phyloP scores from a whole-genome alignment of 2,888 invertebrate species.

The Acanthopleura granulata region DNA sequence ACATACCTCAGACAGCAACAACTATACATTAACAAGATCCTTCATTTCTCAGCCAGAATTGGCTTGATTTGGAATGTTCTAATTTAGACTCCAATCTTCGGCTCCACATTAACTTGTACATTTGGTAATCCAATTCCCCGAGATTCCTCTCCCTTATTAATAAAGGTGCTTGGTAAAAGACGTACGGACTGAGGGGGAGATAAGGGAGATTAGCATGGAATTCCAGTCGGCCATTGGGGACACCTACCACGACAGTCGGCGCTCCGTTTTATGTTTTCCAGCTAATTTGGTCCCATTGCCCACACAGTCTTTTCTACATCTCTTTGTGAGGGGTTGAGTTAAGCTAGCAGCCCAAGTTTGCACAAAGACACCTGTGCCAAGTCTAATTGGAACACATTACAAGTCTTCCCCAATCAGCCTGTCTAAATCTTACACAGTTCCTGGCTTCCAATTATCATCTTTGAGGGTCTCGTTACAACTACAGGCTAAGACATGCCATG shows the following conservation, averaged over 20 bases:
- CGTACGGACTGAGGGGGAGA: not conserved
- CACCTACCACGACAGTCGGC: not conserved
- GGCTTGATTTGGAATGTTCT: slow-evolving; percentile 17
- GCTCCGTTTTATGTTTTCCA: slow-evolving; percentile 10
- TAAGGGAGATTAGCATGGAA: slow-evolving; percentile 14
- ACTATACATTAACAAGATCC: slow-evolving; percentile 1
- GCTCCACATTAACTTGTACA: slow-evolving; percentile 16
- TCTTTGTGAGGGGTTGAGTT: slow-evolving; percentile 5
- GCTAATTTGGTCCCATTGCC: slow-evolving; percentile 5
- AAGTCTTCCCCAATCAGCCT: slow-evolving; percentile 11
- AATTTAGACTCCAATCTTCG: not conserved
- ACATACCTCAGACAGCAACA: not conserved
- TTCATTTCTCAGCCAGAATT: slow-evolving; percentile 7
- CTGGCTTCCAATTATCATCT: too few relatives aligned
- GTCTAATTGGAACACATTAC: slow-evolving; percentile 16
- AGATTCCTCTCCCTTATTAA: slow-evolving; percentile 16
- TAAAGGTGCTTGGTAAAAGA: slow-evolving; percentile 6
- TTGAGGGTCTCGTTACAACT: too few relatives aligned
- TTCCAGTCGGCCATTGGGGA: slow-evolving; percentile 12
- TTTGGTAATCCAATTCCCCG: slow-evolving; percentile 18
- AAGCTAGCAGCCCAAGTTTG: not conserved
- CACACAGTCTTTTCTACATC: not conserved
- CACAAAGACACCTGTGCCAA: slow-evolving; percentile 9
- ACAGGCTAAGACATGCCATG: too few relatives aligned
- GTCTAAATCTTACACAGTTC: slow-evolving; percentile 10